phyloP scores from a whole-genome alignment of 2,888 invertebrate species.

The Drosophila borborema region DNA sequence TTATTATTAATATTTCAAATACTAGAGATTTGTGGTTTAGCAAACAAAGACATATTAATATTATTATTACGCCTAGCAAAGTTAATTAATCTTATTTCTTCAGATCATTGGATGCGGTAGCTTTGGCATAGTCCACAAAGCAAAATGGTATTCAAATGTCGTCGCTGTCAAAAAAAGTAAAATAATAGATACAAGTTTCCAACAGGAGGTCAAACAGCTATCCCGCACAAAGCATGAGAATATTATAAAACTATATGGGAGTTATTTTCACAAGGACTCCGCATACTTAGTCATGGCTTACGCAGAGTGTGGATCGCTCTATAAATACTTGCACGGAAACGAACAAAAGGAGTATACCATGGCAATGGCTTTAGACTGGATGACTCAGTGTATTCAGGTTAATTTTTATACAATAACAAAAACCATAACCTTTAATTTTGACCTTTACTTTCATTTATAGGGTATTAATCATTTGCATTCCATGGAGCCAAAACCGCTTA shows the following conservation, averaged over 20 bases:
- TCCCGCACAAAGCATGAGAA: background rate
- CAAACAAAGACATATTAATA: too few relatives aligned
- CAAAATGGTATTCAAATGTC: background rate
- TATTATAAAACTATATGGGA: slow-evolving; percentile 14
- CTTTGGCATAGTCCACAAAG: slow-evolving; percentile 3
- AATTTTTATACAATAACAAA: background rate
- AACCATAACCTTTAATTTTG: background rate
- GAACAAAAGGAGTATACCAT: slow-evolving; percentile 1
- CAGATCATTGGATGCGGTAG: background rate
- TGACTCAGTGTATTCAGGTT: slow-evolving; percentile 18
- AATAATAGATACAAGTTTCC: background rate
- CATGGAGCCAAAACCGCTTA: background rate
- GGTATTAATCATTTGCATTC: slow-evolving; percentile 24
- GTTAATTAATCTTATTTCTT: too few relatives aligned
- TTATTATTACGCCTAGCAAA: too few relatives aligned
- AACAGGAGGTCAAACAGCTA: background rate
- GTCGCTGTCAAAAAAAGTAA: slow-evolving; percentile 6
- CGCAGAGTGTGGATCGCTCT: slow-evolving; percentile 10
- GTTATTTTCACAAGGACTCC: accelerated
- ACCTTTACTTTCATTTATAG: background rate
- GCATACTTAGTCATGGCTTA: slow-evolving; percentile 1
- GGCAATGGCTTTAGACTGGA: slow-evolving; percentile 5
- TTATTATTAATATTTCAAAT: too few relatives aligned
- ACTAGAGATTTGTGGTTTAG: too few relatives aligned
- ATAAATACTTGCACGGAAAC: slow-evolving; percentile 8